These are phyloP conservation scores for Notarius quadriscutis DNA, from an alignment of 2,113 vertebrate species.

Conservation along the genomic window DNA sequence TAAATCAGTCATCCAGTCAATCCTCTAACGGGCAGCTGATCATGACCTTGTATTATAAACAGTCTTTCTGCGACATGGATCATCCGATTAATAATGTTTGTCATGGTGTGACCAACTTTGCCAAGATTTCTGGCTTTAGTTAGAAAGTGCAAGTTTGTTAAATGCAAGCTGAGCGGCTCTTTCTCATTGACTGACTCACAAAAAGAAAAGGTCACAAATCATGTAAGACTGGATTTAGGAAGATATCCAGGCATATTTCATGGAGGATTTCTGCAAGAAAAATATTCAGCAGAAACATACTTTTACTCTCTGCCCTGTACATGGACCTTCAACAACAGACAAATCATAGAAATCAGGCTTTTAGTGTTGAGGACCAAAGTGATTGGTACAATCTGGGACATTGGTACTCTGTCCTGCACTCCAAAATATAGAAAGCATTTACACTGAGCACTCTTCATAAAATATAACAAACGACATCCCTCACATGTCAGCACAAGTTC, in stretches of 20 bases:
- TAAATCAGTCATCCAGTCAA: not conserved
- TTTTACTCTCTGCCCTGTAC: not conserved
- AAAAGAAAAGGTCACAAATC: slow-evolving; percentile 4
- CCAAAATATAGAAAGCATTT: not conserved
- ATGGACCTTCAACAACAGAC: not conserved
- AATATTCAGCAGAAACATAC: not conserved
- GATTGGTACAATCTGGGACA: not conserved
- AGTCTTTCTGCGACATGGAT: not conserved
- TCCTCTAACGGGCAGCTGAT: not conserved
- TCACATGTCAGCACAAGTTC: not conserved
- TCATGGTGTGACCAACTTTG: not conserved
- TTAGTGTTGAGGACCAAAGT: not conserved
- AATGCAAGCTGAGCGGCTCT: not conserved
- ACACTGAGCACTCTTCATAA: not conserved
- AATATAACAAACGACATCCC: not conserved
- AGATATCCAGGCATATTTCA: not conserved
- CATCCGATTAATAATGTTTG: not conserved
- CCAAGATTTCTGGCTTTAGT: not conserved
- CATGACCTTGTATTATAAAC: not conserved
- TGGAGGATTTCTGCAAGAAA: not conserved
- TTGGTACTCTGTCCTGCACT: not conserved
- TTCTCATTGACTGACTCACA: not conserved
- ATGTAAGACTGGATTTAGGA: not conserved
- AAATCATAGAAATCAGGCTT: not conserved
- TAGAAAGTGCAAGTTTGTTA: not conserved